Percentiles rank a stretch among this genome's conserved stretches.
phyloP scores from a whole-genome alignment of 2,113 vertebrate genomes.

The Pseudopipra pipra region DNA sequence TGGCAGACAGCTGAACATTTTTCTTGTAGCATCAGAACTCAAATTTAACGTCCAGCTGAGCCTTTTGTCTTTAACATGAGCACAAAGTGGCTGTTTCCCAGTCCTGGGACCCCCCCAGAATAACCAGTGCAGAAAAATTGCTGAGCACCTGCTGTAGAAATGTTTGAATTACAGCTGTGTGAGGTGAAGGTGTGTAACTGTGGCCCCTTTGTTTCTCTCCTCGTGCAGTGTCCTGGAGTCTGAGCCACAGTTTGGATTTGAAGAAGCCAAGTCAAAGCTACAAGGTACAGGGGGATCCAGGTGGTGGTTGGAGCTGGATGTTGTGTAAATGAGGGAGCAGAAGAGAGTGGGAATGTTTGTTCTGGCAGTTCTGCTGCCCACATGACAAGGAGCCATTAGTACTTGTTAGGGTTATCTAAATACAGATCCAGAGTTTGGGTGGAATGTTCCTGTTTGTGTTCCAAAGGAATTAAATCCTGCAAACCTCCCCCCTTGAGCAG shows the following conservation, averaged over 20 bases:
- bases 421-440: background rate
- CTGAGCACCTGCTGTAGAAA: background rate
- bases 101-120: background rate
- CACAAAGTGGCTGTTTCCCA: background rate
- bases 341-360: background rate
- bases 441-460: background rate
- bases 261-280: slow-evolving; percentile 90
- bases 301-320: background rate
- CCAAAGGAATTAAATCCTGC: background rate
- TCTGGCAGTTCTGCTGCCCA: background rate
- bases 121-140: background rate
- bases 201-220: background rate
- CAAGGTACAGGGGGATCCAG: slow-evolving; percentile 80
- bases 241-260: slow-evolving; percentile 93
- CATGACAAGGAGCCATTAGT: accelerated
- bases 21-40: background rate
- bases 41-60: background rate
- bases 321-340: background rate
- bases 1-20: background rate
- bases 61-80: background rate
- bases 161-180: accelerated
- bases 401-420: background rate
- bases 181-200: background rate
- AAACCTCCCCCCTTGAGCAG: background rate
- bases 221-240: slow-evolving; percentile 87